Base-by-base conservation (phyloP, 2,113 vertebrate species). In the Spermophilus dauricus region DNA sequence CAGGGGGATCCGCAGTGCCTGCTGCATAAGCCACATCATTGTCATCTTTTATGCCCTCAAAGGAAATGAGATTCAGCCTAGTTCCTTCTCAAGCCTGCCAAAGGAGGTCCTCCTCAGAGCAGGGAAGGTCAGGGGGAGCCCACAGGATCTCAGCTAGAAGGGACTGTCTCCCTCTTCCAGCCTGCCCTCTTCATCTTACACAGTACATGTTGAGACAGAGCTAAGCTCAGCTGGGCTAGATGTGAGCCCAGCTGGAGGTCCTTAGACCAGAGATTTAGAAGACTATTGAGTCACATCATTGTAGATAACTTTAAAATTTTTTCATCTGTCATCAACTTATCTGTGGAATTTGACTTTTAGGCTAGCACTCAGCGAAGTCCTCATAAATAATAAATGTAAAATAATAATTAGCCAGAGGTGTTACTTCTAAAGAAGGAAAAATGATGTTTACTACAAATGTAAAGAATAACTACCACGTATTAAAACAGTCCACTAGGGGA, bases 341-440 rank as follows among this genome's bases (percentile, higher is more conserved):
- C 37, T 81, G 34, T 88, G 39, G 56, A 80, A 83, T 96, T 95
- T 87, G 16, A 28, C 91, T 82, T 95, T 95, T 82, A 86, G 11
- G 72, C 58, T 63, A 82, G 16, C n/a, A 30, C 75, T 80, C 72
- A 91, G 39, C 76, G 73, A 78, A 86, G 30, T 48, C 26, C n/a
- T 70, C 81, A 81, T 30, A 73, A 84, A 82, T 94, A 56, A 89
- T 39, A 92, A 82, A 42, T 84, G 30, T 42, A 87, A 89, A 82
- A 75, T 28, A 65, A 78, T 73, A 61, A 72, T 75, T 76, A 92
- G 26, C 77, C 32, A 61, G 67, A 67, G 7, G 14, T 39, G 14
- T 37, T 45, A 65, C 30, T 85, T 92, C 72, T 73, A 67, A 95
- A 82, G n/a, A 75, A 86, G n/a, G 11, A 73, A 63, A 73, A 37